These are phyloP conservation scores for Anthopleura sola DNA, from an alignment of 64 coral and sea anemone species.

Conservation along the genomic window DNA sequence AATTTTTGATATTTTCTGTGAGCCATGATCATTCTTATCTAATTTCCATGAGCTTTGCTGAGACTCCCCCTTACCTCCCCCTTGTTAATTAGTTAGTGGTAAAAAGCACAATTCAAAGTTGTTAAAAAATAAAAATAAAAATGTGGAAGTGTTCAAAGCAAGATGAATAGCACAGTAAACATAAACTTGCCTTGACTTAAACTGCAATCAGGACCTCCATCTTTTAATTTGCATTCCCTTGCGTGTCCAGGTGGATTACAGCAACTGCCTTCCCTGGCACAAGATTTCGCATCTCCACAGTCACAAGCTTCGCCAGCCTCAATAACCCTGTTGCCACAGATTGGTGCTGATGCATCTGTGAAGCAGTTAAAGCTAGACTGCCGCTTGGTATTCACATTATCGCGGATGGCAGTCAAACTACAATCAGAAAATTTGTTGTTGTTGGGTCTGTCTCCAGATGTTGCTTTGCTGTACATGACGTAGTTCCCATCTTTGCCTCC, in stretches of 20 bases:
- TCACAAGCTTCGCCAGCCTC: constrained; percentile 67
- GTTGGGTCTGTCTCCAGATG: constrained; percentile 66
- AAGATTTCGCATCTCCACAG: constrained; percentile 61
- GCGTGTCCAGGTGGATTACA: constrained; percentile 26
- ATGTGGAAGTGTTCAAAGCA: too few relatives aligned
- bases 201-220: constrained; percentile 15
- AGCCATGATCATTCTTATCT: too few relatives aligned
- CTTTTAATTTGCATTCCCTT: constrained; percentile 34
- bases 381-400: constrained; percentile 58
- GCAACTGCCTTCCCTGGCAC: constrained; percentile 40
- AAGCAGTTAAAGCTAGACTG: constrained; percentile 32
- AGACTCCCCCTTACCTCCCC: too few relatives aligned
- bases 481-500: constrained; percentile 60
- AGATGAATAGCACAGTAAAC: neutral
- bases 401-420: constrained; percentile 56
- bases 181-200: constrained; percentile 59
- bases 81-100: too few relatives aligned
- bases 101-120: too few relatives aligned
- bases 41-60: too few relatives aligned
- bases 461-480: constrained; percentile 87
- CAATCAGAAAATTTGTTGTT: constrained; percentile 82
- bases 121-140: too few relatives aligned
- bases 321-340: constrained; percentile 77
- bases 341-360: constrained; percentile 9
- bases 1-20: too few relatives aligned